phyloP scores from a whole-genome alignment of 1,140 invertebrate genomes.

The Paraescarpia echinospica region DNA sequence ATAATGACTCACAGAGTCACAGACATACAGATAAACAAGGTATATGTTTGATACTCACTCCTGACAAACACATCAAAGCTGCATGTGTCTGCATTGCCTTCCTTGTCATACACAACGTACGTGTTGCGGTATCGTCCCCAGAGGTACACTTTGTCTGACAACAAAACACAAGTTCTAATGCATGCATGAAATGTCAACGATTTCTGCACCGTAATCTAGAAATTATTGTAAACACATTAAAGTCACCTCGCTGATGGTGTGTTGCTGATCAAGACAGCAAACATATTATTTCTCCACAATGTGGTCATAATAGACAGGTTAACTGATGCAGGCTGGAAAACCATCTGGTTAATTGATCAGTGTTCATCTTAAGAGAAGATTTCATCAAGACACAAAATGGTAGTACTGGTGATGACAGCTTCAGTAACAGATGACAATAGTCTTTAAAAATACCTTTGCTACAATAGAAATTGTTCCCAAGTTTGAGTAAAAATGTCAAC shows the following conservation, averaged over 20 bases:
- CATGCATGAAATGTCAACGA: neutral
- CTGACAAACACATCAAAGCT: constrained; percentile 15
- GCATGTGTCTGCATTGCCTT: constrained; percentile 16
- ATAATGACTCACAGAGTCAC: neutral
- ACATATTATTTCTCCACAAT: neutral
- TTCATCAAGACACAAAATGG: neutral
- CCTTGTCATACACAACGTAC: constrained; percentile 19
- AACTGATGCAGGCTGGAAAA: neutral
- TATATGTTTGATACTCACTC: constrained; percentile 10
- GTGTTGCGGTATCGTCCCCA: constrained; percentile 17
- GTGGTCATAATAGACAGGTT: neutral
- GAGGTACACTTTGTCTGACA: constrained; percentile 7
- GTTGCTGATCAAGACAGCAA: neutral
- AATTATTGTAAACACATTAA: neutral
- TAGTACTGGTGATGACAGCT: neutral
- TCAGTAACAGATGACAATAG: too few species aligned
- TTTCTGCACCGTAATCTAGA: neutral
- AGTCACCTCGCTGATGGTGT: neutral
- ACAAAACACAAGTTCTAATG: neutral
- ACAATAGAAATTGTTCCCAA: neutral
- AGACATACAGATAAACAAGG: neutral
- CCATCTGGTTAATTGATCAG: neutral
- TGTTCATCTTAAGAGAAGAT: neutral
- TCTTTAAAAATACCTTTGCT: neutral
- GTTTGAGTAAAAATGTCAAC: neutral